phyloP scores from a whole-genome alignment of 2,797 vertebrate genomes.

The Sorex maritimensis region DNA sequence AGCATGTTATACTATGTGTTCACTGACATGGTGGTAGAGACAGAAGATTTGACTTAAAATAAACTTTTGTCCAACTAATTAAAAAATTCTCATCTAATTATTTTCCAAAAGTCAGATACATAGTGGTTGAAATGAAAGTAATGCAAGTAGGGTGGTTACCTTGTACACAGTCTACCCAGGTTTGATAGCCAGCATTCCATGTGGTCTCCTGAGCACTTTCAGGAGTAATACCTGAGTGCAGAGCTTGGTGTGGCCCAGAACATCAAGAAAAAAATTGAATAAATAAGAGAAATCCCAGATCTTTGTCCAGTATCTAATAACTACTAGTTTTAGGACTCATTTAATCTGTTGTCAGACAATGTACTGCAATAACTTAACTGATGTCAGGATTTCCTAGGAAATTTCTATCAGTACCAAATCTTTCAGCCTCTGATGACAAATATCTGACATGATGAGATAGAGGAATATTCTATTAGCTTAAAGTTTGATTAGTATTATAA shows the following conservation, averaged over 20 bases:
- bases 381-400: background rate
- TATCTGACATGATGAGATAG: background rate
- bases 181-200: too few species aligned
- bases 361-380: background rate
- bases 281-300: constrained; percentile 41
- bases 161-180: too few species aligned
- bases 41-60: background rate
- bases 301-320: background rate
- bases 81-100: background rate
- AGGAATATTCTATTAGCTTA: background rate
- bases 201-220: too few species aligned
- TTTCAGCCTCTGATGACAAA: background rate
- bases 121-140: too few species aligned
- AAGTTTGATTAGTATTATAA: background rate
- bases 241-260: too few species aligned
- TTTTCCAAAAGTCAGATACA: background rate
- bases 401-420: background rate
- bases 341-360: background rate
- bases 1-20: background rate
- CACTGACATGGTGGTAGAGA: too few species aligned
- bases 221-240: too few species aligned
- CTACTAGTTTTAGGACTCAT: background rate
- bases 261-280: background rate
- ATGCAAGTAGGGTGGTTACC: too few species aligned
- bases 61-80: constrained; percentile 16